Base-by-base conservation (phyloP, 1,140 invertebrate genomes). In the Bombyx mori region DNA sequence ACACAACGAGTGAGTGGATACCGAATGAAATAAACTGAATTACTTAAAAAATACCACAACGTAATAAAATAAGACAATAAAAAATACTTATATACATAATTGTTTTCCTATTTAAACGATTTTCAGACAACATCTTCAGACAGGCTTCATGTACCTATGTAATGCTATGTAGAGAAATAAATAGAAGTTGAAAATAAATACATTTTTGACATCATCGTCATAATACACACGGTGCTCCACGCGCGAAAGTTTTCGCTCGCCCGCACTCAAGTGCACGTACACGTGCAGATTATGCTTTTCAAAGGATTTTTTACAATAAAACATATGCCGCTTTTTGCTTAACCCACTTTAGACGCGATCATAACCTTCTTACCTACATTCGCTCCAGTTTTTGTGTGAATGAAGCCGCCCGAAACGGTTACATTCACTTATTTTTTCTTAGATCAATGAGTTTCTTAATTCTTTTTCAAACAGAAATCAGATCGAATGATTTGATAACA, bases 361-460 rank as follows among this genome's bases (percentile, higher is more conserved):
- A 87, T 84, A 85, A 82, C 84, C 84, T 84, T 85, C 84, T 87
- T 87, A 87, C 84, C 82, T 84, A 85, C 78, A 87, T 87, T 87
- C 79, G 80, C 81, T 75, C 56, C 76, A 79, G 65, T 82, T 76
- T 85, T 84, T 85, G 73, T 82, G 63, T 65, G 71, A 75, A 62
- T 74, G 67, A 80, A 77, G 77, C 80, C 75, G 82, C 69, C 47
- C 74, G 64, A 72, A 80, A 82, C 69, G 63, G 70, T 71, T 74
- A 77, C 74, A 47, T 56, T 10, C 43, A 54, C 45, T 49, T 56
- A 46, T 22, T 48, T 56, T 35, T 35, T 35, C 26, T 35, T 35
- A 35, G 26, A 35, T 35, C 26, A 35, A 35, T 35, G 26, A 35
- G 26, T 35, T 35, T 35, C 26, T 35, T 35, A 35, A 35, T 35